Percentiles rank a stretch among this genome's conserved stretches.
phyloP scores from a whole-genome alignment of 64 coral and sea anemone genomes.

The Pocillopora damicornis region DNA sequence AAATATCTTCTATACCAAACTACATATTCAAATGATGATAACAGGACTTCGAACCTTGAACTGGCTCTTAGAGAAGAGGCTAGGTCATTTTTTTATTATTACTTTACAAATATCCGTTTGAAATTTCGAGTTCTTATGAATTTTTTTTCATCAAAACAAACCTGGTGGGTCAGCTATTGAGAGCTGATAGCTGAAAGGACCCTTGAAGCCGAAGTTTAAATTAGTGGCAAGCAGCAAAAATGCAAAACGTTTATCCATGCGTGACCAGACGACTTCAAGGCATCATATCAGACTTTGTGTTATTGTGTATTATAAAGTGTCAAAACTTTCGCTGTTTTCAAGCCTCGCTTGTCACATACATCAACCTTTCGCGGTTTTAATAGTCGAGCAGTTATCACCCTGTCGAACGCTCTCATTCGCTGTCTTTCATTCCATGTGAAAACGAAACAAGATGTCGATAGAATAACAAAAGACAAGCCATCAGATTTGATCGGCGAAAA shows the following conservation, averaged over 20 bases:
- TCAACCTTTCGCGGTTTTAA: constrained; percentile 30
- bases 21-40: not conserved
- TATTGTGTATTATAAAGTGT: constrained; percentile 39
- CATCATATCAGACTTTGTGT: constrained; percentile 41
- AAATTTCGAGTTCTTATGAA: not conserved
- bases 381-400: constrained; percentile 46
- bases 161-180: not conserved
- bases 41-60: not conserved
- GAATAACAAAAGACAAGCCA: constrained; percentile 19
- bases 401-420: constrained; percentile 33
- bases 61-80: not conserved
- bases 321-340: constrained; percentile 34
- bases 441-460: constrained; percentile 13
- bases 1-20: not conserved
- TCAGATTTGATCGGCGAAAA: constrained; percentile 23
- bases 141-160: not conserved
- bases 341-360: constrained; percentile 49
- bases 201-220: not conserved
- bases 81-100: not conserved
- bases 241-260: constrained; percentile 2
- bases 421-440: constrained; percentile 13
- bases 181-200: not conserved
- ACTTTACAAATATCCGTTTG: not conserved
- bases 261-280: constrained; percentile 27
- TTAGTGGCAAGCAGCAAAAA: not conserved